phyloP scores from a whole-genome alignment of 2,888 invertebrate species.

The Zaprionus obscuricornis region DNA sequence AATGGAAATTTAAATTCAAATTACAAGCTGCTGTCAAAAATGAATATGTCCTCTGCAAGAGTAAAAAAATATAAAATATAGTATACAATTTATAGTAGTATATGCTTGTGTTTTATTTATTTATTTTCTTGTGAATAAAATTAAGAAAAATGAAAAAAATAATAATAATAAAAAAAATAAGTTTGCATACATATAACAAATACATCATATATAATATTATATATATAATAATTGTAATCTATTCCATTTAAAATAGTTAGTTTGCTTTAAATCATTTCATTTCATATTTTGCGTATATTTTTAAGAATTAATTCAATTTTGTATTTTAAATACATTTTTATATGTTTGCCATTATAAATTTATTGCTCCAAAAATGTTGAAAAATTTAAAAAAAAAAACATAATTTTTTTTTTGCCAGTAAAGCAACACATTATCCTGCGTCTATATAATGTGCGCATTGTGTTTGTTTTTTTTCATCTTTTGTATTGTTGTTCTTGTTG shows the following conservation, averaged over 20 bases:
- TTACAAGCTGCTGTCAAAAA: not conserved
- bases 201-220: constrained; percentile 3
- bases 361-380: too few relatives aligned
- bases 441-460: constrained; percentile 3
- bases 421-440: constrained; percentile 9
- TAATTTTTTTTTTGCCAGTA: constrained; percentile 5
- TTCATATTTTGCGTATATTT: too few relatives aligned
- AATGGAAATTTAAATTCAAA: too few relatives aligned
- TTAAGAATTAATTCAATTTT: constrained; percentile 48
- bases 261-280: constrained; percentile 65
- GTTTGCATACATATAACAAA: constrained; percentile 32
- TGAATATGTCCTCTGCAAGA: too few relatives aligned
- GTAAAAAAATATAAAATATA: too few relatives aligned
- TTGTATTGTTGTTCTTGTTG: constrained; percentile 42
- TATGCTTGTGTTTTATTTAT: constrained; percentile 40
- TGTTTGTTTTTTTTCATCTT: constrained; percentile 8
- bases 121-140: constrained; percentile 71
- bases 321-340: constrained; percentile 70
- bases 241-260: constrained; percentile 73
- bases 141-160: too few relatives aligned
- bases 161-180: too few relatives aligned
- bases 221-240: constrained; percentile 49
- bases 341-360: constrained; percentile 50
- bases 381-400: constrained; percentile 18
- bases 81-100: constrained; percentile 28